Base-by-base conservation (phyloP, 2,888 invertebrate genomes). In the Oeneis ivallda region DNA sequence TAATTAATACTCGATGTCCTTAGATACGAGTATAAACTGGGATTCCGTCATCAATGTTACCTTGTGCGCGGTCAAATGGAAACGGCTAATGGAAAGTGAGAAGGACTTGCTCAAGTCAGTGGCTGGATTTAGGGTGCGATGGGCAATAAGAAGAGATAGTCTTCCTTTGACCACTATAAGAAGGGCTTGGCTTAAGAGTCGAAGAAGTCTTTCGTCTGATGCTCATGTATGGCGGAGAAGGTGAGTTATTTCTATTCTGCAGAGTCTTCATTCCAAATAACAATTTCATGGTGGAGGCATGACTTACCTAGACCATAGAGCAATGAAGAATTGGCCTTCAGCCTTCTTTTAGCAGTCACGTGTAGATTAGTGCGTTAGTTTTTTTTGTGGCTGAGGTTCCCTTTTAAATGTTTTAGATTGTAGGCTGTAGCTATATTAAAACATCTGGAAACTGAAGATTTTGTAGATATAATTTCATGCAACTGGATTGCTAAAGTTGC, bases 101-200 rank as follows among this genome's bases (percentile, higher is more conserved):
- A 64, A 56, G 47, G 57, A 66, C 13, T 32, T 26, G 41, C 43
- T 68, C 15, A 37, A 57, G 19, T 49, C 61, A 2, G 32, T 61
- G 19, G 15, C 62, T 1, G 19, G 56, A 10, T 52, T 53, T 11
- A 68, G 50, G 34, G 39, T 63, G 19, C 64, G 66, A 45, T 89
- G 86, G 83, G 75, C 82, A 11, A 70, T 88, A n/a, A 76, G 90
- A 53, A 77, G 90, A 41, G 91, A 91, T 41, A 91, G 90, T 64
- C 73, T 90, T 6, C 91, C 91, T 0, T 68, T 91, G 39, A 82
- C 86, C 8, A 82, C 77, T 13, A 79, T 91, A 2, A 81, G 86
- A 45, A 80, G 82, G 65, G 88, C 86, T 52, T 83, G 84, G 75
- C 71, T 89, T 4, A 89, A 82, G 65, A 79, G 82, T 17, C 81